A percentile compares a stretch with the other conserved stretches of the same genome.
Conservation (phyloP, 2,113 vertebrate genomes). For the Plotosus lineatus region DNA sequence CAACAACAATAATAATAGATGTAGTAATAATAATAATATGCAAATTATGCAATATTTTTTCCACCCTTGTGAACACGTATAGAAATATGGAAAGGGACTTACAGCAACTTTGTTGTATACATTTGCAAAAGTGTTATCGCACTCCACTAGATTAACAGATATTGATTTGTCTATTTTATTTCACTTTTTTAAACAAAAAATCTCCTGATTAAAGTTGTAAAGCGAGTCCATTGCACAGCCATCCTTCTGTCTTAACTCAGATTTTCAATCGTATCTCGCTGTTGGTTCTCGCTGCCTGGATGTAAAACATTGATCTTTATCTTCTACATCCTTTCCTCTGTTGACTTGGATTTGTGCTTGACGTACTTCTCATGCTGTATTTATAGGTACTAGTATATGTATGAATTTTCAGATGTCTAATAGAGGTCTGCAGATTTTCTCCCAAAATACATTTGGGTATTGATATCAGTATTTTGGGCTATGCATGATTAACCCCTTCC, state of each 20-base stretch:
- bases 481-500: not conserved
- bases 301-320: not conserved
- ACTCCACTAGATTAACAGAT: not conserved
- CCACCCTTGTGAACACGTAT: not conserved
- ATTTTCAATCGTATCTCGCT: not conserved
- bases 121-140: not conserved
- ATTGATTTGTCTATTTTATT: not conserved
- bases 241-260: not conserved
- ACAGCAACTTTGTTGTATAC: not conserved
- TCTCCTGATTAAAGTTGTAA: not conserved
- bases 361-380: not conserved
- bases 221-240: not conserved
- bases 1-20: too few species aligned
- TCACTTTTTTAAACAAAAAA: not conserved
- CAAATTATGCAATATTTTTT: too few species aligned
- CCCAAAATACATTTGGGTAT: not conserved
- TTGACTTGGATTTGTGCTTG: not conserved
- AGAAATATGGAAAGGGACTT: not conserved
- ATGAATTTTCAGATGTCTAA: not conserved
- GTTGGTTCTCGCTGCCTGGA: not conserved
- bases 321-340: not conserved
- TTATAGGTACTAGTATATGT: not conserved
- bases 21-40: too few species aligned
- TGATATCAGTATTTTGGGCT: not conserved
- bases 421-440: not conserved